phyloP scores from a whole-genome alignment of 2,113 vertebrate genomes.

The Etheostoma cragini region DNA sequence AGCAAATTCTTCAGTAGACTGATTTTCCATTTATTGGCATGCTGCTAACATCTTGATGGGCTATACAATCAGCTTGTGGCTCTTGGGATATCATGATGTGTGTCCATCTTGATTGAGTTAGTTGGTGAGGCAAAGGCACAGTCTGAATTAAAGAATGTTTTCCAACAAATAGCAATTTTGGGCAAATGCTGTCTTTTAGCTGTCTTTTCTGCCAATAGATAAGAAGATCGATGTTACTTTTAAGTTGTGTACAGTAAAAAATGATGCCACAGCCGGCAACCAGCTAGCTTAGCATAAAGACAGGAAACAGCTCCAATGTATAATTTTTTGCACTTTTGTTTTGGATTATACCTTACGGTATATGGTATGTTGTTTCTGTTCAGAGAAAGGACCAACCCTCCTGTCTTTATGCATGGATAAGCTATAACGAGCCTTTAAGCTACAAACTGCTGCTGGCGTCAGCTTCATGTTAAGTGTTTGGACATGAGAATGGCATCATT shows the following conservation, averaged over 20 bases:
- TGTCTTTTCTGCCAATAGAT: neutral
- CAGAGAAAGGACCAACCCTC: neutral
- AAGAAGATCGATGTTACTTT: neutral
- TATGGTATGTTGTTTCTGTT: neutral
- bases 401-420: neutral
- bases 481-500: neutral
- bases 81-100: neutral
- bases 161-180: neutral
- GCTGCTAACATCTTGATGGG: slow-evolving; percentile 26
- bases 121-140: slow-evolving; percentile 2
- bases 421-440: neutral
- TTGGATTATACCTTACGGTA: neutral
- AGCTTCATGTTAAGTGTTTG: neutral
- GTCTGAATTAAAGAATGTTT: slow-evolving; percentile 2
- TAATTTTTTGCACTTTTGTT: neutral
- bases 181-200: neutral
- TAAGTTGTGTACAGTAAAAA: neutral
- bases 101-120: slow-evolving; percentile 5
- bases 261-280: neutral
- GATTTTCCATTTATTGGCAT: slow-evolving; percentile 41
- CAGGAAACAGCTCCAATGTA: neutral
- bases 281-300: neutral
- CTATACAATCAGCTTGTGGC: slow-evolving; percentile 31
- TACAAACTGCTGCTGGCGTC: neutral
- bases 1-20: slow-evolving; percentile 43